These are phyloP conservation scores for Harpalus rufipes DNA, from an alignment of 2,888 invertebrate species.

Conservation along the genomic window DNA sequence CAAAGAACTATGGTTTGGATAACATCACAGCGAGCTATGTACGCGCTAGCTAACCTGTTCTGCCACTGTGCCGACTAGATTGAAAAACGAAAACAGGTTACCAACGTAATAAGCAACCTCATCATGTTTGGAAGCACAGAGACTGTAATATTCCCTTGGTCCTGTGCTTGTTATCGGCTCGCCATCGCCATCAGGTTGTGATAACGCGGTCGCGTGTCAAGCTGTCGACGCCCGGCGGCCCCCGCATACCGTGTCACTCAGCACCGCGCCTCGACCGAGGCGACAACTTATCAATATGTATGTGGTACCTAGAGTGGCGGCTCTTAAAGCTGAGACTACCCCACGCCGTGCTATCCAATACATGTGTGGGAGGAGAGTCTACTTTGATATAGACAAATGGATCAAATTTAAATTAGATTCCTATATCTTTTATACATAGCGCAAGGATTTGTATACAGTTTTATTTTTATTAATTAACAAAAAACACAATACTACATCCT, in stretches of 20 bases:
- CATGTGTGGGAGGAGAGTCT: background rate
- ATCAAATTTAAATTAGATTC: no score
- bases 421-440: no score
- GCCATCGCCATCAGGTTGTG: slow-evolving; percentile 31
- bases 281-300: slow-evolving; percentile 72
- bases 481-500: no score
- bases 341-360: slow-evolving; percentile 3
- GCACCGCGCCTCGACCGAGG: slow-evolving; percentile 35
- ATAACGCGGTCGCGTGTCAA: slow-evolving; percentile 52
- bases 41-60: no score
- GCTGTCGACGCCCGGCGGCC: background rate
- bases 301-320: slow-evolving; percentile 68
- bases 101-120: background rate
- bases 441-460: no score
- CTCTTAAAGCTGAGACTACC: slow-evolving; percentile 37
- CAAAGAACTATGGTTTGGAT: no score
- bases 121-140: background rate
- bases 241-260: slow-evolving; percentile 17
- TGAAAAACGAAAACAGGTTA: background rate
- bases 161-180: background rate
- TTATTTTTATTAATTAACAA: no score
- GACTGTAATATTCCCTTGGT: background rate
- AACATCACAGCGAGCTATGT: no score
- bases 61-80: background rate
- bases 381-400: background rate